Base-by-base conservation (phyloP, 2,888 invertebrate genomes). In the Ophioninae sp. region DNA sequence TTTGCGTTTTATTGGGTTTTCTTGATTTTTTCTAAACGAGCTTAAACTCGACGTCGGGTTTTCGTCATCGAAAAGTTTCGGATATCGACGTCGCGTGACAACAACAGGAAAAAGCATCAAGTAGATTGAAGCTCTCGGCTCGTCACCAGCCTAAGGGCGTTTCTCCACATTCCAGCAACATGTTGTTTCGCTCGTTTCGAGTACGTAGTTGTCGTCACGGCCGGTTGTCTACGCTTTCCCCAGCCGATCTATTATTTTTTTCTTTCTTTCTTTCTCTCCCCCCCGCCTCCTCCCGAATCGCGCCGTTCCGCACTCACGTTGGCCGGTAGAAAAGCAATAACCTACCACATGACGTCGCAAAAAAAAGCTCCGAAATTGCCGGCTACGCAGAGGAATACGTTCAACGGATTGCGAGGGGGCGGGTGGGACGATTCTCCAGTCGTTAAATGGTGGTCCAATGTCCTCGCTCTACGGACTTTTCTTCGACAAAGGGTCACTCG, bases 401-500 rank as follows among this genome's bases (percentile, higher is more conserved):
- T 84, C 75, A 84, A 84, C 70, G 69, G 70, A 64, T 79, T 75
- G 70, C 67, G 75, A 74, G 65, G 7, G 50, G 78, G 69, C 56
- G 57, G 13, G 59, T 74, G 69, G 39, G 57, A 81, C 77, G 69
- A 74, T 74, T 81, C 74, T 56, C 73, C 8, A 44, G 77, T 69
- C 76, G 77, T 80, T 73, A 83, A 81, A 70, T 78, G 65, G 65
- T 44, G 56, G 44, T 65, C 81, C 81, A 78, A 75, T 72, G 70
- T 82, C 61, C 61, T 78, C 75, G 50, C 61, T 10, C 39, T 61
- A 30, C 37, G 75, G n/a, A 69, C 56, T 17, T 73, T 73, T 65
- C 62, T 23, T 41, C 61, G 67, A 64, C 39, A 67, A 79, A 81
- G 81, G 83, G 74, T 84, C 78, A 79, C 78, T 84, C 81, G 81